Conservation (phyloP, 2,888 invertebrate species). For the Thymelicus acteon region DNA sequence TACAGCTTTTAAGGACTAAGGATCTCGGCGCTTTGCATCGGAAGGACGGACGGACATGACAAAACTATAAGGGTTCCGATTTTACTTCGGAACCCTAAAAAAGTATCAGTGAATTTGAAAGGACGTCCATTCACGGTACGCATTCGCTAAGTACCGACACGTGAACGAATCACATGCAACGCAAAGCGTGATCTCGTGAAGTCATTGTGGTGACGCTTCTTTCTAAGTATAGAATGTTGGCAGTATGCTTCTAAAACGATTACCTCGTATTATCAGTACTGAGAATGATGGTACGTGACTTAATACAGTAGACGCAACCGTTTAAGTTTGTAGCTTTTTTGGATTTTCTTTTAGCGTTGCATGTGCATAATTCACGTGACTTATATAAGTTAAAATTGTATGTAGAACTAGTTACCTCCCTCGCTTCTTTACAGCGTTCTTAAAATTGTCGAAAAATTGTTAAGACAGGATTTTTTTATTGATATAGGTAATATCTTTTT, state of each 20-base stretch:
- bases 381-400: too few relatives aligned
- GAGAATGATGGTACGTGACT: not conserved
- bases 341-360: too few relatives aligned
- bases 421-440: too few relatives aligned
- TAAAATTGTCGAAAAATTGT: too few relatives aligned
- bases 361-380: too few relatives aligned
- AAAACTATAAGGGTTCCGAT: too few relatives aligned
- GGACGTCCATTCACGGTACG: constrained; percentile 4
- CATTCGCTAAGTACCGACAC: constrained; percentile 10
- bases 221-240: not conserved
- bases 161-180: constrained; percentile 9
- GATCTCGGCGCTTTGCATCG: too few relatives aligned
- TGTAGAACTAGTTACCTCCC: too few relatives aligned
- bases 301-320: not conserved
- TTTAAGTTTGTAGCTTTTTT: not conserved
- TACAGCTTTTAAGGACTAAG: too few relatives aligned
- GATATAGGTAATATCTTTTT: too few relatives aligned
- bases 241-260: not conserved
- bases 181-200: constrained; percentile 1
- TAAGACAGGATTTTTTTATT: too few relatives aligned
- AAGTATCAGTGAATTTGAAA: not conserved
- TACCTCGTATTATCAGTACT: constrained; percentile 3
- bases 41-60: too few relatives aligned
- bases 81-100: not conserved
- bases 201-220: constrained; percentile 1